phyloP scores from a whole-genome alignment of 2,113 vertebrate species.

The Pholis gunnellus region DNA sequence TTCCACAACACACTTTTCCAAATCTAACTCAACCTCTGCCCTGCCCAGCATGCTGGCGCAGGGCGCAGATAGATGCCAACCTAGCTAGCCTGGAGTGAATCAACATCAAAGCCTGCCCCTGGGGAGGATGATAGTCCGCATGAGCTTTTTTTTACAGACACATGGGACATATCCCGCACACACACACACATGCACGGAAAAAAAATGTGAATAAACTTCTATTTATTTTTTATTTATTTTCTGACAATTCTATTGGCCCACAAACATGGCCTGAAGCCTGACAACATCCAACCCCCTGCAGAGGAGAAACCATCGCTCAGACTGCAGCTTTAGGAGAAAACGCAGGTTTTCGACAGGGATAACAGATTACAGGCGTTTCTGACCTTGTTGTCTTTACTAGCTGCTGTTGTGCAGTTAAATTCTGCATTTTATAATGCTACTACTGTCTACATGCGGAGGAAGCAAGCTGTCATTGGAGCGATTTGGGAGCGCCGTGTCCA shows the following conservation, averaged over 20 bases:
- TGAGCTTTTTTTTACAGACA: conserved; percentile 36
- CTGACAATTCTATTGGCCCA: conserved; percentile 22
- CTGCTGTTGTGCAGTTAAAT: no score
- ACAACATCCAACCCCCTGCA: conserved; percentile 11
- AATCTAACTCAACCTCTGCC: conserved; percentile 52
- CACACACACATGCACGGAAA: neutral
- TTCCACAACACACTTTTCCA: conserved; percentile 37
- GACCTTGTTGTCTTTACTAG: no score
- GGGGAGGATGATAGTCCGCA: conserved; percentile 36
- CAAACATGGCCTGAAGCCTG: conserved; percentile 16
- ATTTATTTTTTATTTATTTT: conserved; percentile 51
- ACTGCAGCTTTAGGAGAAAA: conserved; percentile 23
- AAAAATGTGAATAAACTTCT: conserved; percentile 5
- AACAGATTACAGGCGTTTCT: no score
- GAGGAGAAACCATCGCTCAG: conserved; percentile 12
- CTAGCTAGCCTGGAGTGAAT: conserved; percentile 53
- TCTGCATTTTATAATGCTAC: no score
- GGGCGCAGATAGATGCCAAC: conserved; percentile 56
- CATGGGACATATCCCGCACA: conserved; percentile 16
- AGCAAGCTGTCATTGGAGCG: no score
- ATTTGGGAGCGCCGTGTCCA: no score
- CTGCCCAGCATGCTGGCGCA: conserved; percentile 34
- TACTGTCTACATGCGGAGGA: no score
- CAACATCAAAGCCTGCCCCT: conserved; percentile 61
- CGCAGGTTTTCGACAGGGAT: neutral